A percentile compares a stretch with the other conserved stretches of the same genome.
Evolutionary conservation across 2,888 invertebrate species (phyloP).

Genomic region (Cryptocheilus praepositus): DNA sequence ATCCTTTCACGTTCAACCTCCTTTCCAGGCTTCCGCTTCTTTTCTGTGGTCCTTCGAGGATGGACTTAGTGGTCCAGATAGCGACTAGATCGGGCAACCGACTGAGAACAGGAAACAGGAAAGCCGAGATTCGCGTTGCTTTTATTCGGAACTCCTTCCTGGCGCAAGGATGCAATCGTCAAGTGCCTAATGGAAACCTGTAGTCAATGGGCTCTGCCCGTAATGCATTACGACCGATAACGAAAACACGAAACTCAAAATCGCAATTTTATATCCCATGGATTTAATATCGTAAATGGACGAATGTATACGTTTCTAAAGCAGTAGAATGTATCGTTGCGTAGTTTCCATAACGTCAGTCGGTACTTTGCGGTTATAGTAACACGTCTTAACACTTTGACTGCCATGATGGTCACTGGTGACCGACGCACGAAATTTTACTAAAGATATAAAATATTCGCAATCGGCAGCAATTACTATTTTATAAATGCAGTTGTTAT

Average conservation of each 20-base stretch:
- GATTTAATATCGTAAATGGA: too few relatives aligned
- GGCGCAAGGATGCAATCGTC: slow-evolving; percentile 49
- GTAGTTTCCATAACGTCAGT: too few relatives aligned
- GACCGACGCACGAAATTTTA: too few relatives aligned
- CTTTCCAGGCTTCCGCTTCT: neutral
- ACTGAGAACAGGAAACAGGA: slow-evolving; percentile 33
- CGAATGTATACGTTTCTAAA: too few relatives aligned
- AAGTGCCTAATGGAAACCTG: slow-evolving; percentile 38
- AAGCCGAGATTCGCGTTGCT: slow-evolving; percentile 30
- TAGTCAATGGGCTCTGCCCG: slow-evolving; percentile 3
- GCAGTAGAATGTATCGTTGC: too few relatives aligned
- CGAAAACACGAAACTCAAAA: neutral
- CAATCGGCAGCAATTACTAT: too few relatives aligned
- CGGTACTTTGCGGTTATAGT: too few relatives aligned
- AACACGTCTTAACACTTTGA: too few relatives aligned
- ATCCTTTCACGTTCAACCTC: neutral
- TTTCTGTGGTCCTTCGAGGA: neutral
- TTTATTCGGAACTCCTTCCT: slow-evolving; percentile 38
- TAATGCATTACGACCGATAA: too few relatives aligned
- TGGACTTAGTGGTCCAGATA: slow-evolving; percentile 4
- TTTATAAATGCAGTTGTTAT: too few relatives aligned
- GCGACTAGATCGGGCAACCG: neutral
- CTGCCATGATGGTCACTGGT: too few relatives aligned
- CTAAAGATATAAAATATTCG: too few relatives aligned
- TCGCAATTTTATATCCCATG: neutral